These are phyloP conservation scores for Pungitius pungitius DNA, from an alignment of 2,113 vertebrate genomes.

Conservation along the genomic window DNA sequence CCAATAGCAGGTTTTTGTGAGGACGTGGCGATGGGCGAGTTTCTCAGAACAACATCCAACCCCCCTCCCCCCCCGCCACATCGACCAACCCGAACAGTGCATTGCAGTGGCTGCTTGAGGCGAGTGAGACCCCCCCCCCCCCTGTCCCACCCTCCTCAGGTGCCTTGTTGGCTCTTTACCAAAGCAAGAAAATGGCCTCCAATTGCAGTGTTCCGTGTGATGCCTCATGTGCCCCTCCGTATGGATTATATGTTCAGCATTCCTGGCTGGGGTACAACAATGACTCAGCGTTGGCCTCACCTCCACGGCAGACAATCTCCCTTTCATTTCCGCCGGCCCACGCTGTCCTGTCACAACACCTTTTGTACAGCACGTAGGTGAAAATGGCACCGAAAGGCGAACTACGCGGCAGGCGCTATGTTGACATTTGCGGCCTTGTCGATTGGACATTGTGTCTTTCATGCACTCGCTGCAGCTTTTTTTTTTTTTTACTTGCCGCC, in stretches of 20 bases:
- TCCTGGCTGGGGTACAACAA: slow-evolving; percentile 44
- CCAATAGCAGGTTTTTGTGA: slow-evolving; percentile 18
- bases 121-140: no score
- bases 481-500: background rate
- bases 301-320: slow-evolving; percentile 16
- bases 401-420: background rate
- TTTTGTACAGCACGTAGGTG: background rate
- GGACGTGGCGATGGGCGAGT: background rate
- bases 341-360: background rate
- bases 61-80: background rate
- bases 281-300: slow-evolving; percentile 61
- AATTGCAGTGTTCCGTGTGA: slow-evolving; percentile 39
- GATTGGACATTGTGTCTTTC: slow-evolving; percentile 1
- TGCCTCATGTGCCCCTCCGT: slow-evolving; percentile 33
- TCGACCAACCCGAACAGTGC: background rate
- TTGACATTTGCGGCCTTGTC: background rate
- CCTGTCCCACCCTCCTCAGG: slow-evolving; percentile 20
- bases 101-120: slow-evolving; percentile 11
- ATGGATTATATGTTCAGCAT: slow-evolving; percentile 63
- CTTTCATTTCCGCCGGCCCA: background rate
- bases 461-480: background rate
- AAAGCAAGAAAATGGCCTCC: slow-evolving; percentile 41
- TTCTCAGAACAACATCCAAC: background rate
- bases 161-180: slow-evolving; percentile 43
- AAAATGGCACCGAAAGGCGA: slow-evolving; percentile 1